Evolutionary conservation across 2,113 vertebrate genomes (phyloP).

Genomic region (Tor tambroides): DNA sequence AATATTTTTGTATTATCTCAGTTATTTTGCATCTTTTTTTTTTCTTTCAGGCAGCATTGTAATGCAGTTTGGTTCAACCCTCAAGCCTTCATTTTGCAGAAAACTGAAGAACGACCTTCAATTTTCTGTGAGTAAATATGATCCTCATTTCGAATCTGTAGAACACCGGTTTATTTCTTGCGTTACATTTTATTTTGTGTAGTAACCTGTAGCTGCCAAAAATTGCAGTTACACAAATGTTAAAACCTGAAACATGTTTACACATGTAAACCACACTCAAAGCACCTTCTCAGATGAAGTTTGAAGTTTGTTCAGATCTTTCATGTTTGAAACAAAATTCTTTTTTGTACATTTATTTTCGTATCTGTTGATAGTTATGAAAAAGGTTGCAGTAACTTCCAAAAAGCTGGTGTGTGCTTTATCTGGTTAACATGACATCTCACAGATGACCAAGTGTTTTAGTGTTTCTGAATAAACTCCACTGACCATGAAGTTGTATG

Average conservation of each 20-base stretch:
- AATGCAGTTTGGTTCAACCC: background rate
- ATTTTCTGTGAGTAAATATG: background rate
- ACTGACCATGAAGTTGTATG: background rate
- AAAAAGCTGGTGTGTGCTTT: background rate
- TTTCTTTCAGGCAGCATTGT: background rate
- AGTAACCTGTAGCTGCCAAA: background rate
- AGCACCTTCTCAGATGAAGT: background rate
- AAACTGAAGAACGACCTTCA: background rate
- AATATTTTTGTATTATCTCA: background rate
- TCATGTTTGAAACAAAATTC: background rate
- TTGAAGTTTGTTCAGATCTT: background rate
- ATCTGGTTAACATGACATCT: background rate
- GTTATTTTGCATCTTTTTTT: background rate
- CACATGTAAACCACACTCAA: background rate
- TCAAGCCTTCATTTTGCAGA: background rate
- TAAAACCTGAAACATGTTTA: background rate
- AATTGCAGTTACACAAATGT: background rate
- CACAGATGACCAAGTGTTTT: background rate
- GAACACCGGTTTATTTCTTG: background rate
- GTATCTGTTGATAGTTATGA: background rate
- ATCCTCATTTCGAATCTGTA: background rate
- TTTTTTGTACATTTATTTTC: background rate
- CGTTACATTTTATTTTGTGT: background rate
- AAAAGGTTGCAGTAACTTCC: background rate
- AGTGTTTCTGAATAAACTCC: background rate